Evolutionary conservation across 2,888 invertebrate genomes (phyloP).

Genomic region (Clistopyga incitator): DNA sequence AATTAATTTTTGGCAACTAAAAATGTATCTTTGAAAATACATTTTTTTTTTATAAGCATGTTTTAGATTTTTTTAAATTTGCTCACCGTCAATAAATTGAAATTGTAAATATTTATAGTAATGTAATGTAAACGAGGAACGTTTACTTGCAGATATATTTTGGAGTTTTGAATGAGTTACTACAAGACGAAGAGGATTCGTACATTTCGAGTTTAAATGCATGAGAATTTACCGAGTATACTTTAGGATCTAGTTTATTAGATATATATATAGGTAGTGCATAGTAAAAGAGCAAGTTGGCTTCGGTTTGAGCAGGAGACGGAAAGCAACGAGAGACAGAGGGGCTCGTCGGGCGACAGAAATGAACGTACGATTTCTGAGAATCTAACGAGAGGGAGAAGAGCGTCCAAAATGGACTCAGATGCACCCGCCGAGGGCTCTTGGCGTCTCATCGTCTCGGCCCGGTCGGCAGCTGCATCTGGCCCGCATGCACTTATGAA

Average conservation of each 20-base stretch:
- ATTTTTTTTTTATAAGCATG: neutral
- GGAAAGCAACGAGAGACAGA: conserved; percentile 43
- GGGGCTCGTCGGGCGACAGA: conserved; percentile 55
- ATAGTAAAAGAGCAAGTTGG: conserved; percentile 44
- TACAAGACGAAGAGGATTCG: neutral
- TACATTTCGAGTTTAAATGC: neutral
- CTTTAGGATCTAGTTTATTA: neutral
- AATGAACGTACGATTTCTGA: conserved; percentile 69
- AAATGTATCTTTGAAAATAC: too few relatives aligned
- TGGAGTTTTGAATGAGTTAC: neutral
- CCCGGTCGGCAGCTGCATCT: conserved; percentile 48
- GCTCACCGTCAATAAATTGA: neutral
- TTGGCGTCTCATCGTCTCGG: conserved; percentile 68
- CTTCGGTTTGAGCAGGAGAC: conserved; percentile 45
- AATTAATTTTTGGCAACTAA: too few relatives aligned
- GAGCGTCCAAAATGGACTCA: conserved; percentile 63
- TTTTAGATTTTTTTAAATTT: neutral
- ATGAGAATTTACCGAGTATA: neutral
- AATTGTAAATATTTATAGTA: neutral
- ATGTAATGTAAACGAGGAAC: neutral
- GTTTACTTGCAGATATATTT: neutral
- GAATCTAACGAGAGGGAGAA: conserved; percentile 66
- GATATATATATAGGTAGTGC: neutral
- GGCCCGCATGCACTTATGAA: conserved; percentile 54
- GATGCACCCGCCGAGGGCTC: conserved; percentile 54